These are phyloP conservation scores for Helleia helle DNA, from an alignment of 2,888 invertebrate species.

Conservation along the genomic window DNA sequence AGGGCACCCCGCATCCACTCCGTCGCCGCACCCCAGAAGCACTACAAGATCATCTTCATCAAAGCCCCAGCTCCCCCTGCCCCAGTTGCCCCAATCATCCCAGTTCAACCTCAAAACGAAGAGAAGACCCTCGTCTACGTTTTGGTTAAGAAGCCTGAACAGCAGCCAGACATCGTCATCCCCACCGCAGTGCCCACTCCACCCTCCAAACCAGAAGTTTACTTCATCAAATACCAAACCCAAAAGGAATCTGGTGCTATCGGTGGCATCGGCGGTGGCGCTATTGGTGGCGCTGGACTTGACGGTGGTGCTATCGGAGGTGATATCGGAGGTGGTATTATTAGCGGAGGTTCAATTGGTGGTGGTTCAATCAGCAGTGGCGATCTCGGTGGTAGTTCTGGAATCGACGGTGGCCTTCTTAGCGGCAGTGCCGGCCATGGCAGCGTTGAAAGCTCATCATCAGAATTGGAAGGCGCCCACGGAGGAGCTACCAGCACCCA, in stretches of 20 bases:
- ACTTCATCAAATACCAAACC: slow-evolving; percentile 90
- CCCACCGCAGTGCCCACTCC: slow-evolving; percentile 86
- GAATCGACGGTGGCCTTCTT: slow-evolving; percentile 29
- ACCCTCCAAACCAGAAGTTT: slow-evolving; percentile 91
- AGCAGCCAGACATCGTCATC: slow-evolving; percentile 85
- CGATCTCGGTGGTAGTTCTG: slow-evolving; percentile 30
- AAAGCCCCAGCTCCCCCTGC: slow-evolving; percentile 90
- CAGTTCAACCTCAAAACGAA: slow-evolving; percentile 86
- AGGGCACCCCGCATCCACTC: slow-evolving; percentile 77
- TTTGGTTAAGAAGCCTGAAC: slow-evolving; percentile 90
- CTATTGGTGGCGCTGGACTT: slow-evolving; percentile 38
- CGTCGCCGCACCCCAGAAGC: slow-evolving; percentile 85
- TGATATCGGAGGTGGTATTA: slow-evolving; percentile 35
- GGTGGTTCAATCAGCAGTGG: slow-evolving; percentile 34
- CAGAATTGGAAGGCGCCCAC: slow-evolving; percentile 37
- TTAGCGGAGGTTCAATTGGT: slow-evolving; percentile 35
- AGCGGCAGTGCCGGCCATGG: slow-evolving; percentile 38
- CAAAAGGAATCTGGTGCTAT: slow-evolving; percentile 69
- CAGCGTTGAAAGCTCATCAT: slow-evolving; percentile 42
- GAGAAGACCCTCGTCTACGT: slow-evolving; percentile 93
- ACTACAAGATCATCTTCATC: slow-evolving; percentile 95
- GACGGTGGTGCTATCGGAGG: slow-evolving; percentile 39
- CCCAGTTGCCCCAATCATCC: slow-evolving; percentile 86
- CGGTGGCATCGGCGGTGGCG: slow-evolving; percentile 48
- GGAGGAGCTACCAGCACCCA: slow-evolving; percentile 59